Evolutionary conservation across 2,797 vertebrate species (phyloP).

Genomic region (Orientallactaga sibirica): DNA sequence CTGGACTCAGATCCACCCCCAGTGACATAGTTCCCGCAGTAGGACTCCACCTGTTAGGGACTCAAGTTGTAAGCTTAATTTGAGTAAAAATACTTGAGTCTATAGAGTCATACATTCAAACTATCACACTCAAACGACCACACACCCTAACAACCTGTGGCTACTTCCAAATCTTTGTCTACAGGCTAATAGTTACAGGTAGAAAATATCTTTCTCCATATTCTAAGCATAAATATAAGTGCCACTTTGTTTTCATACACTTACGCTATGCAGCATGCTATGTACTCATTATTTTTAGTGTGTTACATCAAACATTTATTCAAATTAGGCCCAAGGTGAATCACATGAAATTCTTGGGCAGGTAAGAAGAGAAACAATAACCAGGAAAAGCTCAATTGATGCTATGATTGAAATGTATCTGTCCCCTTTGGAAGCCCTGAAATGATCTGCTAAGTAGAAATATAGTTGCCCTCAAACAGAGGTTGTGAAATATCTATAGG

Average conservation of each 20-base stretch:
- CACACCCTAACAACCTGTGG: neutral
- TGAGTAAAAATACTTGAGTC: too few relatives aligned
- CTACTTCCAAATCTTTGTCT: neutral
- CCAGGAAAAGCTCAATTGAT: neutral
- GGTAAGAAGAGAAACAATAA: neutral
- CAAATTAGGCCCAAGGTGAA: neutral
- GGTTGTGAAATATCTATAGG: neutral
- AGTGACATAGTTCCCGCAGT: too few relatives aligned
- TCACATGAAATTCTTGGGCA: neutral
- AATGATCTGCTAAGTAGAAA: neutral
- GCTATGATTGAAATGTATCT: neutral
- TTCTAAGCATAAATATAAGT: neutral
- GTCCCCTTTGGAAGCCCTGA: neutral
- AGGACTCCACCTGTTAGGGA: too few relatives aligned
- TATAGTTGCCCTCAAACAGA: neutral
- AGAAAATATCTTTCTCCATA: neutral
- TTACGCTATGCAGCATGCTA: neutral
- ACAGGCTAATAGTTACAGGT: too few relatives aligned
- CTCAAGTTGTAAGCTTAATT: too few relatives aligned
- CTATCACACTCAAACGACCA: too few relatives aligned
- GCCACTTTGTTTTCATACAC: neutral
- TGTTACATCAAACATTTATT: conserved; percentile 39
- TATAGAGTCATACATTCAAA: too few relatives aligned
- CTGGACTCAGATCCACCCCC: too few relatives aligned
- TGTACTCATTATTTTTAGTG: neutral